A percentile compares a stretch with the other conserved stretches of the same genome.
phyloP scores from a whole-genome alignment of 1,140 invertebrate genomes.

The Philotrypesis tridentata region DNA sequence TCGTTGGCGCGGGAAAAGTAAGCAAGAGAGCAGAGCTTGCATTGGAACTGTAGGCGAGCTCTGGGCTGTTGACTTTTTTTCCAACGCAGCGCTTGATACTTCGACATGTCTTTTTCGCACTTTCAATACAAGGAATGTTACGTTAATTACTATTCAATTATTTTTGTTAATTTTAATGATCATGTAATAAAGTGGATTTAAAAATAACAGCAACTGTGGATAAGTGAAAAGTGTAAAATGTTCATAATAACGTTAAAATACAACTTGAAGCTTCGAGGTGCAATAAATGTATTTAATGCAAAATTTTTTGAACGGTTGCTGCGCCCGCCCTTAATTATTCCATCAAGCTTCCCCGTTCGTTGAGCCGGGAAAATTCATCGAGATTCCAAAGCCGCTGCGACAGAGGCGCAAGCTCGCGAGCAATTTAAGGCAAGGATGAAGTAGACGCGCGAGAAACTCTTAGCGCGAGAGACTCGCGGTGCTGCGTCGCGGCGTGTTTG shows the following conservation, averaged over 20 bases:
- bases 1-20: background rate
- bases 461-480: background rate
- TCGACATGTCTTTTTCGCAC: background rate
- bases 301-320: no score
- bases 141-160: background rate
- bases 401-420: background rate
- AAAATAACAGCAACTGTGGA: no score
- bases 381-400: background rate
- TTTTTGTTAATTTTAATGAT: no score
- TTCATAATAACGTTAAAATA: no score
- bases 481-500: conserved; percentile 36
- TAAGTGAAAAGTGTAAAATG: no score
- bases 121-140: no score
- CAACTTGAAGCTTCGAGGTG: no score
- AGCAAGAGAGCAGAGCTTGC: background rate
- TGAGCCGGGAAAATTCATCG: background rate
- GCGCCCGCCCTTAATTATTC: background rate
- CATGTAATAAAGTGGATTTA: no score
- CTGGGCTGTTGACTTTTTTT: background rate
- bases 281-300: no score
- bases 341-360: conserved; percentile 1
- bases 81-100: background rate
- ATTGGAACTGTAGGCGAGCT: background rate
- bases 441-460: conserved; percentile 3
- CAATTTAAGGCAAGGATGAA: conserved; percentile 17